Evolutionary conservation across 2,888 invertebrate species (phyloP), one percentile per base, ranked within the genome.

Genomic region (Lithophane socia): DNA sequence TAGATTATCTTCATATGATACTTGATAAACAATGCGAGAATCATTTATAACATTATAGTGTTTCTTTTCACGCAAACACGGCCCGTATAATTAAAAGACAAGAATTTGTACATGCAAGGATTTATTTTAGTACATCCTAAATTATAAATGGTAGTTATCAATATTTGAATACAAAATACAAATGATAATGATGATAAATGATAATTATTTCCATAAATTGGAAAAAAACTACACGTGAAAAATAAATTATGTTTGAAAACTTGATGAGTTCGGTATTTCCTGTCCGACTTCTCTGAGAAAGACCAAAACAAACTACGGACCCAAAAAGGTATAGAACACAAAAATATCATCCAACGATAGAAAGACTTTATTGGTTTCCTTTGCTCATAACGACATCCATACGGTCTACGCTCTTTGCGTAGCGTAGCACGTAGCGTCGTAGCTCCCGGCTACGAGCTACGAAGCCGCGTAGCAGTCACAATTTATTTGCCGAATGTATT

Each of bases 371-470:
- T 85, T 82, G 70, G 68, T 77, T 85, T 73, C 60, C 70, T 73
- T 68, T 71, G 21, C 73, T 60, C 58, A 21, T 74, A 74, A 74
- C 67, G 52, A 82, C 37, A 69, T 83, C 72, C 72, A 78, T 76
- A 66, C 70, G 68, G 61, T 68, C 21, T 60, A 73, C 60, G 65
- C 72, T 78, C 77, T 67, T 77, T 79, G 67, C 75, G 75, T 63
- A 58, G 56, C 61, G 54, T 64, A 68, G 73, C 82, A 67, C 81
- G 86, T 80, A 80, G 84, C 80, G 3, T 21, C 79, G 79, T 80
- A 88, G 87, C 86, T 65, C 58, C 64, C 44, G 73, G 86, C 88
- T 88, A 88, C 87, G 69, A 65, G 87, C 89, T 88, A 87, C 88
- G 87, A 81, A 79, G 60, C 66, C 60, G 65, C 86, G 79, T 77